These are phyloP conservation scores for Neosilurus mollespiculum DNA, from an alignment of 2,797 vertebrate genomes.

Conservation along the genomic window DNA sequence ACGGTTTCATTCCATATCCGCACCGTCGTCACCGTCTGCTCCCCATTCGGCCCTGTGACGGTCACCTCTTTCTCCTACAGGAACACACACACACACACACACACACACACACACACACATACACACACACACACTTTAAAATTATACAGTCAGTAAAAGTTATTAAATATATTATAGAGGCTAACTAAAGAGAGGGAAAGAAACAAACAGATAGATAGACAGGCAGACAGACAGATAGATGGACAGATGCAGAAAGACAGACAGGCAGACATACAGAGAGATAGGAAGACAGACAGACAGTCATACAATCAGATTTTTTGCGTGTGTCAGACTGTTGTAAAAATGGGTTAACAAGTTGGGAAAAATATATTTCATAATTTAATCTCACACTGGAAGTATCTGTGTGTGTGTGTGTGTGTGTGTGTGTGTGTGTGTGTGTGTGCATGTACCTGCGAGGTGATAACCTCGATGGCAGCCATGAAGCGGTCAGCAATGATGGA, in stretches of 20 bases:
- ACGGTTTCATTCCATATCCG: slow-evolving; percentile 95
- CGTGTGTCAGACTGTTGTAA: too few relatives aligned
- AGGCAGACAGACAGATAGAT: background rate
- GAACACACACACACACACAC: slow-evolving; percentile 4
- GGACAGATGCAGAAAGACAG: background rate
- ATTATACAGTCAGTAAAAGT: background rate
- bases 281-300: too few relatives aligned
- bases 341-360: too few relatives aligned
- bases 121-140: background rate
- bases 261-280: too few relatives aligned
- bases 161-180: background rate
- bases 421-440: background rate
- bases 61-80: slow-evolving; percentile 90
- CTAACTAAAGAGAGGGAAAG: background rate
- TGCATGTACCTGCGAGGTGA: slow-evolving; percentile 87
- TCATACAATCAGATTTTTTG: background rate
- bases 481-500: slow-evolving; percentile 96
- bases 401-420: background rate
- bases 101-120: slow-evolving; percentile 22
- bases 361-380: too few relatives aligned
- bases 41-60: slow-evolving; percentile 87
- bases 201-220: too few relatives aligned
- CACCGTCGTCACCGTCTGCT: slow-evolving; percentile 83
- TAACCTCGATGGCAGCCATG: slow-evolving; percentile 97
- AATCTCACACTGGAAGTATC: too few relatives aligned